A percentile compares a stretch with the other conserved stretches of the same genome.
Evolutionary conservation across 1,140 invertebrate species (phyloP).

Genomic region (Pseudomyrmex dendroicus): DNA sequence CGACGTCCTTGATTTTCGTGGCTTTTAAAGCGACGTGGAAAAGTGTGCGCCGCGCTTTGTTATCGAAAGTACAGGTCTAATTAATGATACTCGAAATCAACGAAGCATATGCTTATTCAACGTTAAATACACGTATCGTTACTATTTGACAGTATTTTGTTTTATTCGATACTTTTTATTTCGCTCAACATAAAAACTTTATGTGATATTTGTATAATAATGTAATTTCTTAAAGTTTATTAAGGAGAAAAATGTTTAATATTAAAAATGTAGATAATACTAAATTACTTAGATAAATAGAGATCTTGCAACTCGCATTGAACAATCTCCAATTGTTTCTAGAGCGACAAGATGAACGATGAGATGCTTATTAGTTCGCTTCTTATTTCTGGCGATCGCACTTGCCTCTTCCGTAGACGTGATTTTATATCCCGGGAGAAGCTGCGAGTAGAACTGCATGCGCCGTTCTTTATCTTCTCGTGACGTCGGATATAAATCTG

Average conservation of each 20-base stretch:
- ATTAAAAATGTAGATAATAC: neutral
- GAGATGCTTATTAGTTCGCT: constrained; percentile 39
- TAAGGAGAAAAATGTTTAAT: neutral
- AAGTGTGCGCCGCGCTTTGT: constrained; percentile 19
- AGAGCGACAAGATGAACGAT: neutral
- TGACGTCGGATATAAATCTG: constrained; percentile 2
- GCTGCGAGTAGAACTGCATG: neutral
- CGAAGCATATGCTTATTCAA: neutral
- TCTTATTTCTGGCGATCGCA: constrained; percentile 28
- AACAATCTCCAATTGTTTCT: neutral
- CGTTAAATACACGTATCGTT: neutral
- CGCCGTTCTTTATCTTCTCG: constrained; percentile 14
- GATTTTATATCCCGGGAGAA: neutral
- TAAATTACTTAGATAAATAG: neutral
- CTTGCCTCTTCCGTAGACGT: neutral
- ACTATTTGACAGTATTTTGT: neutral
- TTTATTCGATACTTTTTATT: too few species aligned
- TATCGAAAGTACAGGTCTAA: neutral
- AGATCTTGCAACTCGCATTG: constrained; percentile 4
- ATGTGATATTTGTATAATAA: neutral
- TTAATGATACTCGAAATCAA: constrained; percentile 6
- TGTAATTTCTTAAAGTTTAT: neutral
- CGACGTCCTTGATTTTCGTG: constrained; percentile 44
- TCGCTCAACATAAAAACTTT: too few species aligned
- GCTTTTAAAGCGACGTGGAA: constrained; percentile 16